Percentiles rank a stretch among this genome's conserved stretches.
Evolutionary conservation across 2,888 invertebrate genomes (phyloP).

Genomic region (Orthosia cruda): DNA sequence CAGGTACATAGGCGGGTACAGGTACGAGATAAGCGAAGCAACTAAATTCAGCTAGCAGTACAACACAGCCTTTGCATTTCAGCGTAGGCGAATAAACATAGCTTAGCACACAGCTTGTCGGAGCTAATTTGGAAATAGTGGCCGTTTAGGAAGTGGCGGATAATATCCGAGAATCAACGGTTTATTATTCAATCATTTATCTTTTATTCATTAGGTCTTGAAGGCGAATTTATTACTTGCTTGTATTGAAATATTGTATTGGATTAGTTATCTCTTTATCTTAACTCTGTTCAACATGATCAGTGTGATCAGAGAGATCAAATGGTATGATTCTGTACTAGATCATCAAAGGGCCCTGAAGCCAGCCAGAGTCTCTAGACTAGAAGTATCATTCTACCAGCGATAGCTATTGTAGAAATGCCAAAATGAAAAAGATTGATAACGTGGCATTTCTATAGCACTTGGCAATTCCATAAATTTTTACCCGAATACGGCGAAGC

Average conservation of each 20-base stretch:
- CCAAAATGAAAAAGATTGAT: too few species aligned
- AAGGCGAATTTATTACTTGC: constrained; percentile 9
- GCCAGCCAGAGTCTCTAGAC: too few species aligned
- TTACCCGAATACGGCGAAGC: too few species aligned
- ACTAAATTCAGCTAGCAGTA: constrained; percentile 20
- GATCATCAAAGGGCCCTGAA: too few species aligned
- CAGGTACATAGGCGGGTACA: too few species aligned
- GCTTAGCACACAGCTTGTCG: constrained; percentile 54
- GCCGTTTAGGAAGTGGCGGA: constrained; percentile 51
- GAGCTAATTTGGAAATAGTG: constrained; percentile 65
- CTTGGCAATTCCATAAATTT: too few species aligned
- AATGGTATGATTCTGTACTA: too few species aligned
- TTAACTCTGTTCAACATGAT: neutral
- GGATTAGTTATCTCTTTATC: neutral
- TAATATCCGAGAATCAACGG: constrained; percentile 49
- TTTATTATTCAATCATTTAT: constrained; percentile 38
- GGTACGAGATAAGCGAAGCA: neutral
- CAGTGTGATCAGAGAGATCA: too few species aligned
- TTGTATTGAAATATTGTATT: constrained; percentile 10
- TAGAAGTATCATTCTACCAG: too few species aligned
- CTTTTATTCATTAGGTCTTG: constrained; percentile 35
- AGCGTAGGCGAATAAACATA: constrained; percentile 65
- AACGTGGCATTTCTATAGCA: too few species aligned
- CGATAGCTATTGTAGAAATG: too few species aligned
- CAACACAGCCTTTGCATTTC: constrained; percentile 1